phyloP scores from a whole-genome alignment of 2,888 invertebrate species.

The Notodonta ziczac region DNA sequence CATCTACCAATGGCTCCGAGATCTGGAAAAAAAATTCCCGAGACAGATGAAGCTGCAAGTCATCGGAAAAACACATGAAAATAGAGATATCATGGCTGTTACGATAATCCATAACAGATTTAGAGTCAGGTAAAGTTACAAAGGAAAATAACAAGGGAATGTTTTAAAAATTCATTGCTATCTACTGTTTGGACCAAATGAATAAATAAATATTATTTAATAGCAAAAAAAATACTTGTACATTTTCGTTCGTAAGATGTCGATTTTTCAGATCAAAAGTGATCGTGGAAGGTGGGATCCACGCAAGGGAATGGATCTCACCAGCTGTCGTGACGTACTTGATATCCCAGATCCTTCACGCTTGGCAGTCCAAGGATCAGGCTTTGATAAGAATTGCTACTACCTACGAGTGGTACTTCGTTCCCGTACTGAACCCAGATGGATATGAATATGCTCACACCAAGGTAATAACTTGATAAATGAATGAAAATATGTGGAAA shows the following conservation, averaged over 20 bases:
- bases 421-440: slow-evolving; percentile 48
- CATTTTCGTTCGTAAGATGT: too few relatives aligned
- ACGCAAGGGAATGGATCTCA: slow-evolving; percentile 90
- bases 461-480: slow-evolving; percentile 7
- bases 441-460: slow-evolving; percentile 33
- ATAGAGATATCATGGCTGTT: slow-evolving; percentile 56
- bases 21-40: slow-evolving; percentile 66
- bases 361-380: slow-evolving; percentile 9
- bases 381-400: slow-evolving; percentile 15
- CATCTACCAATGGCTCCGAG: slow-evolving; percentile 83
- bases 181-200: too few relatives aligned
- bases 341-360: slow-evolving; percentile 77
- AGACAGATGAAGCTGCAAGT: slow-evolving; percentile 56
- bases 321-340: slow-evolving; percentile 85
- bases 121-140: neutral
- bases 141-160: too few relatives aligned
- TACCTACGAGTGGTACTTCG: slow-evolving; percentile 32
- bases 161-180: too few relatives aligned
- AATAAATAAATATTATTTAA: too few relatives aligned
- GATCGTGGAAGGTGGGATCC: slow-evolving; percentile 86
- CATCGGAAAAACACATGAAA: slow-evolving; percentile 66
- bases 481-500: too few relatives aligned
- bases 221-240: too few relatives aligned
- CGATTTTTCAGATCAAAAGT: slow-evolving; percentile 41
- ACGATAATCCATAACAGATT: slow-evolving; percentile 17